A percentile compares a stretch with the other conserved stretches of the same genome.
Evolutionary conservation across 2,113 vertebrate species (phyloP).

Genomic region (Felis catus): F.catus_Fca126_mat1.0 CM031412.1:140837001-140837500

Average conservation of each 20-base stretch:
- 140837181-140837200: neutral
- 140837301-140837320: neutral
- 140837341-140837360: neutral
- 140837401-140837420: too few species aligned
- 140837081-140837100: neutral
- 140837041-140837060: neutral
- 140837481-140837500: too few species aligned
- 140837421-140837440: too few species aligned
- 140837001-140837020: too few species aligned
- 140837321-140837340: neutral
- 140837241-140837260: neutral
- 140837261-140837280: neutral
- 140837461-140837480: too few species aligned
- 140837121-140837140: fast-evolving
- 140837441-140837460: too few species aligned
- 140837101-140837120: neutral
- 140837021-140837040: too few species aligned
- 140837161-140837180: neutral
- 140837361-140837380: neutral
- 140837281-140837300: neutral
- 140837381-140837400: neutral
- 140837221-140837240: neutral
- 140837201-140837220: neutral
- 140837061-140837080: neutral
- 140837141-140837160: neutral